These are phyloP conservation scores for Xiphophorus hellerii DNA, from an alignment of 2,113 vertebrate species.

Conservation along the genomic window DNA sequence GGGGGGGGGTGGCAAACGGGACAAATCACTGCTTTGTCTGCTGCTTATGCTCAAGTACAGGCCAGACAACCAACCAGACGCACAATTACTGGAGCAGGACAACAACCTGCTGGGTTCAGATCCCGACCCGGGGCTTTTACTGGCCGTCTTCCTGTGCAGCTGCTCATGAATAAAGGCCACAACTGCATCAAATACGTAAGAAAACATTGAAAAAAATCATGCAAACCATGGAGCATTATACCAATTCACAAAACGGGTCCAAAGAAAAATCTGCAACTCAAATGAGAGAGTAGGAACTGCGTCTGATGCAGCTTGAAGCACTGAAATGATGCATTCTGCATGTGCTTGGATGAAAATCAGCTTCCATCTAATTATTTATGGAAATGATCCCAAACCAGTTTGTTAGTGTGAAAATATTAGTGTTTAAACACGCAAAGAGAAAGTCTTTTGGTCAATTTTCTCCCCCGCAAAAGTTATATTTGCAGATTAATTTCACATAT, in stretches of 20 bases:
- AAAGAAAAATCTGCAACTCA: background rate
- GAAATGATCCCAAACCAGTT: background rate
- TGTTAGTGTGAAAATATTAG: no score
- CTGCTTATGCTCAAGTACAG: conserved; percentile 54
- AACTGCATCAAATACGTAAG: no score
- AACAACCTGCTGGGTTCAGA: background rate
- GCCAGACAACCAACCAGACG: conserved; percentile 31
- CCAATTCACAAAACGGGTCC: background rate
- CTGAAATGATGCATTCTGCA: background rate
- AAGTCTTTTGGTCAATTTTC: no score
- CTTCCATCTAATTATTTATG: background rate
- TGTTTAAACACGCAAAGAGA: no score
- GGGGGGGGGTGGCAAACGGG: conserved; percentile 40
- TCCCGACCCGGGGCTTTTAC: background rate
- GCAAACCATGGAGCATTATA: background rate
- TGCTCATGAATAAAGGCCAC: background rate
- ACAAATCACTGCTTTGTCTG: conserved; percentile 53
- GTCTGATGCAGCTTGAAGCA: background rate
- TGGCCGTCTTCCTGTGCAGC: background rate
- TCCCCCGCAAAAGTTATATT: no score
- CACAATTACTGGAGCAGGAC: conserved; percentile 36
- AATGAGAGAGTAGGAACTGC: background rate
- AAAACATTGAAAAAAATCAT: no score
- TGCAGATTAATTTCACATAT: no score
- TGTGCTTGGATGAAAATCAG: background rate